Evolutionary conservation across 1,140 invertebrate genomes (phyloP).

Genomic region (Anadara kagoshimensis): DNA sequence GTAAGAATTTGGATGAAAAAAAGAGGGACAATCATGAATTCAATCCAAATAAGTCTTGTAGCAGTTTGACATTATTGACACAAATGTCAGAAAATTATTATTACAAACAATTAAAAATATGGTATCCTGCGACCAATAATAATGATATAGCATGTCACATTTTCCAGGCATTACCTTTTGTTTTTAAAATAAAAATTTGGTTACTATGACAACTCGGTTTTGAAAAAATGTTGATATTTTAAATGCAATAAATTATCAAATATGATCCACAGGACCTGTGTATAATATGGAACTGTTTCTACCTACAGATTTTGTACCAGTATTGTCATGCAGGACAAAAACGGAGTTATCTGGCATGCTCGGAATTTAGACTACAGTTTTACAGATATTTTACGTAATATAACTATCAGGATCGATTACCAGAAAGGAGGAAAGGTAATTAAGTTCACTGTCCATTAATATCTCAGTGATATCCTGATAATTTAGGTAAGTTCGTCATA

Average conservation of each 20-base stretch:
- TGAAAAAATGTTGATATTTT: not conserved
- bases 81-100: too few species aligned
- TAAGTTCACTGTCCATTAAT: too few species aligned
- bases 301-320: constrained; percentile 66
- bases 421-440: constrained; percentile 39
- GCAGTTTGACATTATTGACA: too few species aligned
- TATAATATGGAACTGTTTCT: not conserved
- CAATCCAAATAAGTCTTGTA: too few species aligned
- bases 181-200: not conserved
- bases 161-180: not conserved
- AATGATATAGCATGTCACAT: too few species aligned
- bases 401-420: constrained; percentile 63
- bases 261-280: not conserved
- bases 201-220: not conserved
- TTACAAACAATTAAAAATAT: too few species aligned
- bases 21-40: too few species aligned
- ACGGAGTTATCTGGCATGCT: constrained; percentile 66
- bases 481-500: too few species aligned
- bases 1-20: too few species aligned
- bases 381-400: constrained; percentile 57
- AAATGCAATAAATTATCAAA: not conserved
- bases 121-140: too few species aligned
- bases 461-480: too few species aligned
- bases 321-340: constrained; percentile 63
- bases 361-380: constrained; percentile 67